Base-by-base conservation (phyloP, 30 jellyfish, hydroid and myxozoan genomes). In the Hydractinia echinata region DNA sequence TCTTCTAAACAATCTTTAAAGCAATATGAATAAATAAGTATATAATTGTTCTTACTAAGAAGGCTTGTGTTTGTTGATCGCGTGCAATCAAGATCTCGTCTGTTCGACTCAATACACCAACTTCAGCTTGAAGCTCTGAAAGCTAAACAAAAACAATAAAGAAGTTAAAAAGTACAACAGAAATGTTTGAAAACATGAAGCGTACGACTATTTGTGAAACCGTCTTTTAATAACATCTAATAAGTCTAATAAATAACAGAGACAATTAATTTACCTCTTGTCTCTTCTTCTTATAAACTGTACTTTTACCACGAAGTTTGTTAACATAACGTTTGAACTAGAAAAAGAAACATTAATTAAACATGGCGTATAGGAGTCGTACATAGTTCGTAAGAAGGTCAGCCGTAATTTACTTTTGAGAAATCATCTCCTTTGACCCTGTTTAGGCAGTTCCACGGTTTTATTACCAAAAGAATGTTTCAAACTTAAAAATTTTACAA, bases 261-360 rank as follows among this genome's bases (percentile, higher is more conserved):
- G 7, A 81, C 39, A 8, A 9, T 39, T 4, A 56, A 13, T 78
- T 6, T 77, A 93, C 99, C 94, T 93, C 95, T 78, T 83, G 95
- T 53, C 99, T 72, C 69, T 93, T 93, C 96, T 93, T 93, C 84
- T 93, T 93, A 88, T 93, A 93, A 4, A 85, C 30, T 4, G 96
- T 93, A 77, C 99, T 93, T 68, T 87, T 93, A 7, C 95, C 93
- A 5, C 99, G 83, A 72, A 93, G 85, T 61, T 93, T 93, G 85
- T 82, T 93, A 56, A 93, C 99, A 70, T 93, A 93, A n/a, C 99
- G 88, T 67, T 93, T 93, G 86, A 93, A 93, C 99, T 93, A 74
- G 74, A 91, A 55, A 39, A 50, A 72, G n/a, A 51, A 67, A 15
- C 20, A 10, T 8, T 1, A 73, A 58, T 11, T 16, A 18, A 58